Percentiles rank a stretch among this genome's conserved stretches.
phyloP scores from a whole-genome alignment of 2,797 vertebrate species.

The Setipinna tenuifilis region DNA sequence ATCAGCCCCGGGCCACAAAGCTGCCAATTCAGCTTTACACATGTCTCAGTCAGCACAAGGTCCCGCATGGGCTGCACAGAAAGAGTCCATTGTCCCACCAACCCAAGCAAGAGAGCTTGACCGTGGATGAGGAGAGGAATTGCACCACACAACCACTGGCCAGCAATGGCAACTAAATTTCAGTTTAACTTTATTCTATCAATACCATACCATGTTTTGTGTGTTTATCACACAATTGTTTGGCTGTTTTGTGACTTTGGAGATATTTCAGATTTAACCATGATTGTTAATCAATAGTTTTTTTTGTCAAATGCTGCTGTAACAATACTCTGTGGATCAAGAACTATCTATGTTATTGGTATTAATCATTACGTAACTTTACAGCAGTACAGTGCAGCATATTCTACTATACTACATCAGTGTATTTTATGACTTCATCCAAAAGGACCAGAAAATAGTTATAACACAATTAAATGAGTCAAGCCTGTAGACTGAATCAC shows the following conservation, averaged over 20 bases:
- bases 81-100: constrained; percentile 30
- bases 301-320: neutral
- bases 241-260: neutral
- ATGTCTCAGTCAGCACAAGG: constrained; percentile 39
- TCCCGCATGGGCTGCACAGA: constrained; percentile 36
- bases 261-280: neutral
- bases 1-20: constrained; percentile 38
- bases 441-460: neutral
- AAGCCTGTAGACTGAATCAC: neutral
- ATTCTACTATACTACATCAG: neutral
- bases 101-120: neutral
- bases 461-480: neutral
- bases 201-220: neutral
- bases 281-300: neutral
- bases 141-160: neutral
- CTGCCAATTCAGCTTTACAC: constrained; percentile 44
- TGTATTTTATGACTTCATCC: neutral
- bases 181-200: neutral
- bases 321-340: neutral
- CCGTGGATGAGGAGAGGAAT: neutral
- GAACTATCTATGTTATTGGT: neutral
- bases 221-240: neutral
- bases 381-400: neutral
- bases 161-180: neutral
- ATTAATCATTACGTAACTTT: neutral